Percentiles rank a stretch among this genome's conserved stretches.
phyloP scores from a whole-genome alignment of 1,140 invertebrate species.

The Drosophila willistoni region DNA sequence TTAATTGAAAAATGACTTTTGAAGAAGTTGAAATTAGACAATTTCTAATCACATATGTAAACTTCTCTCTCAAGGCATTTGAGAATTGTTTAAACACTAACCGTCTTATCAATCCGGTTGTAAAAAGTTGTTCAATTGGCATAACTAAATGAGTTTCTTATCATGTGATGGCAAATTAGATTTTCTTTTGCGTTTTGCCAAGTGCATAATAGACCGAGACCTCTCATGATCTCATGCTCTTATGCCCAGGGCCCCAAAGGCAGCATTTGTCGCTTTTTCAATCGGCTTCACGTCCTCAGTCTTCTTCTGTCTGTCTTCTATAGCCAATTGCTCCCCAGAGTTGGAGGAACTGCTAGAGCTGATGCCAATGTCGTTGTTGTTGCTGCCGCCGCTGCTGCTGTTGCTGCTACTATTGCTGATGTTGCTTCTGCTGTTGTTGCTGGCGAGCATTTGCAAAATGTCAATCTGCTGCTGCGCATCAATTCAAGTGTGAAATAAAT shows the following conservation, averaged over 20 bases:
- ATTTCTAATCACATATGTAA: no score
- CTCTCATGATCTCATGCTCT: constrained; percentile 17
- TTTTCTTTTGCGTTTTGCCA: neutral
- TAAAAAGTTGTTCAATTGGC: neutral
- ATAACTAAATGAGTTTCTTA: neutral
- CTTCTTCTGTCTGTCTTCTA: constrained; percentile 33
- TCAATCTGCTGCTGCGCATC: constrained; percentile 80
- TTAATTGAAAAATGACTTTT: no score
- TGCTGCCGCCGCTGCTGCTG: neutral
- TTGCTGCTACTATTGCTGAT: constrained; percentile 35
- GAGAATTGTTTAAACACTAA: no score
- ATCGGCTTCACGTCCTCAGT: constrained; percentile 23
- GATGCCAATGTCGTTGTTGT: neutral
- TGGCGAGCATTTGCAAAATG: constrained; percentile 79
- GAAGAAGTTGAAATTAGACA: no score
- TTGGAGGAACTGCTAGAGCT: constrained; percentile 13
- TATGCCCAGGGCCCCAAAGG: constrained; percentile 39
- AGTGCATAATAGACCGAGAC: constrained; percentile 14
- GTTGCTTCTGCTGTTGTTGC: constrained; percentile 43
- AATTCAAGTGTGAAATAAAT: constrained; percentile 82
- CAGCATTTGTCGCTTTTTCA: constrained; percentile 48
- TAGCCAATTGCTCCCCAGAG: constrained; percentile 15
- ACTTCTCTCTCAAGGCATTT: no score
- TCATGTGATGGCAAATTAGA: neutral
- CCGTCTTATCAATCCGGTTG: no score